A percentile compares a stretch with the other conserved stretches of the same genome.
phyloP scores from a whole-genome alignment of 2,113 vertebrate species.

The Lethenteron reissneri region DNA sequence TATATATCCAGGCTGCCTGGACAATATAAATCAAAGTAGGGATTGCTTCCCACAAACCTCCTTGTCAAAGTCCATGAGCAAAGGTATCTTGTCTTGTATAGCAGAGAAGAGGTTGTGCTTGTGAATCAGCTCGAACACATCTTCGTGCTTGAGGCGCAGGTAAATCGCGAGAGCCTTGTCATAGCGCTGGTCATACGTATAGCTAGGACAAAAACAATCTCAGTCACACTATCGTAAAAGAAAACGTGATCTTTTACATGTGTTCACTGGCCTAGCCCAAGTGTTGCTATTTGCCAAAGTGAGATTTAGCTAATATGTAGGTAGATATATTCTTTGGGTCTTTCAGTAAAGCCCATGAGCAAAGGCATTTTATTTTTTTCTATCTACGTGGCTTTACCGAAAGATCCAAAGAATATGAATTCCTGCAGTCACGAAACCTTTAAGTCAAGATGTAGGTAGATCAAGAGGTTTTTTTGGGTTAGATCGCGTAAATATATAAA shows the following conservation, averaged over 20 bases:
- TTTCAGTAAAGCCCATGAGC: too few relatives aligned
- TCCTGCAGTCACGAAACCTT: too few relatives aligned
- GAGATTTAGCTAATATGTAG: too few relatives aligned
- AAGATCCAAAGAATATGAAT: too few relatives aligned
- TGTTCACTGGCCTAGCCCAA: background rate
- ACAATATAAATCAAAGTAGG: too few relatives aligned
- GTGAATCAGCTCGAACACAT: slow-evolving; percentile 87
- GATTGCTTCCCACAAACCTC: slow-evolving; percentile 31
- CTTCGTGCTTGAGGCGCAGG: slow-evolving; percentile 70
- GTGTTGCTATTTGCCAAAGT: background rate
- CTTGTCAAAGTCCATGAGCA: slow-evolving; percentile 95
- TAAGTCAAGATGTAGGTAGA: too few relatives aligned
- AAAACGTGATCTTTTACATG: background rate
- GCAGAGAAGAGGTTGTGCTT: slow-evolving; percentile 92
- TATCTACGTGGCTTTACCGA: too few relatives aligned
- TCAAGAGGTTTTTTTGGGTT: too few relatives aligned
- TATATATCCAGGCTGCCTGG: too few relatives aligned
- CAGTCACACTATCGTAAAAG: slow-evolving; percentile 6
- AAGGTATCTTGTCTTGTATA: slow-evolving; percentile 87
- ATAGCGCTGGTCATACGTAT: slow-evolving; percentile 91
- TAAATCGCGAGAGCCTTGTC: slow-evolving; percentile 82
- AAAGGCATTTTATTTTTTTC: too few relatives aligned
- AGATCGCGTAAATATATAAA: too few relatives aligned
- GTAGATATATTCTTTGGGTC: too few relatives aligned
- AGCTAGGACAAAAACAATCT: slow-evolving; percentile 24